These are phyloP conservation scores for Epizoanthus ramosus DNA, from an alignment of 92 coral and sea anemone genomes.

Conservation along the genomic window DNA sequence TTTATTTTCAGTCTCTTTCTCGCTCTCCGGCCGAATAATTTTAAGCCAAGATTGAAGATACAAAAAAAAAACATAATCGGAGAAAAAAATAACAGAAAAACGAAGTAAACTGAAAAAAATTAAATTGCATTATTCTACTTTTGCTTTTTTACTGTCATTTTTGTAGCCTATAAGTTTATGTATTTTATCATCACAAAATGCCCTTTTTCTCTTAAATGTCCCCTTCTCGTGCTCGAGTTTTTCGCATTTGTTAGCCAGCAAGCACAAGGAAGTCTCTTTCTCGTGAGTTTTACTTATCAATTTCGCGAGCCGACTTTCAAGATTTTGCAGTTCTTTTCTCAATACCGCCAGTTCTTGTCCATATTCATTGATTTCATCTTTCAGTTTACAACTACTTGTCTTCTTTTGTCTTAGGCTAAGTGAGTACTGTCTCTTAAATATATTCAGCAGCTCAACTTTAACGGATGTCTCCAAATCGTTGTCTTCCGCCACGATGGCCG, in stretches of 20 bases:
- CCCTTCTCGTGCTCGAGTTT: constrained; percentile 23
- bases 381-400: background rate
- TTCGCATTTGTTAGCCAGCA: constrained; percentile 2
- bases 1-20: too few species aligned
- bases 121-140: background rate
- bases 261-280: constrained; percentile 13
- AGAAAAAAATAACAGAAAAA: background rate
- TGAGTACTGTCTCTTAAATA: constrained; percentile 8
- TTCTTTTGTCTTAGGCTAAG: background rate
- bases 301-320: constrained; percentile 3
- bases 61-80: too few species aligned
- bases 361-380: background rate
- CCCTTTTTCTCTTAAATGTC: constrained; percentile 7
- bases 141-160: background rate
- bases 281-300: constrained; percentile 5
- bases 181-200: constrained; percentile 26
- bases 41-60: too few species aligned
- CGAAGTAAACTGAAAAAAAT: background rate
- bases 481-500: constrained; percentile 6
- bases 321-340: constrained; percentile 13
- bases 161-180: background rate
- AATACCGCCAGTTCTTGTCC: background rate
- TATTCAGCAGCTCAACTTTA: constrained; percentile 8
- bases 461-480: constrained; percentile 1
- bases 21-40: too few species aligned